A percentile compares a stretch with the other conserved stretches of the same genome.
Conservation (phyloP, 2,797 vertebrate species). For the Cossypha polioptera region DNA sequence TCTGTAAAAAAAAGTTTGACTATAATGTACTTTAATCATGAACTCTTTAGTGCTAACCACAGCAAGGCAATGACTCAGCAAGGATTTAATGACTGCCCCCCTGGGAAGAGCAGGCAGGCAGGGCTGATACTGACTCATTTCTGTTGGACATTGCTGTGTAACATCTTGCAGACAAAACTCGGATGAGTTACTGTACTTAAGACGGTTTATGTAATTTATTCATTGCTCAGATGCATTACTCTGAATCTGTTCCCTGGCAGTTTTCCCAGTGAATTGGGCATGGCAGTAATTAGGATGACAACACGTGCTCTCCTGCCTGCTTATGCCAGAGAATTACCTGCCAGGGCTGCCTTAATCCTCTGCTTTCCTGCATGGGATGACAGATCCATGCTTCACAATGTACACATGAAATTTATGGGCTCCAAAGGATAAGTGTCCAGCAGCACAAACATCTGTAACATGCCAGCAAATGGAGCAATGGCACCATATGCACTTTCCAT, state of each 20-base stretch:
- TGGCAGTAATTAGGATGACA: background rate
- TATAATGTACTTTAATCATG: background rate
- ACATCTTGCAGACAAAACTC: slow-evolving; percentile 7
- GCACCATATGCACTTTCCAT: background rate
- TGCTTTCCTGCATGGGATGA: background rate
- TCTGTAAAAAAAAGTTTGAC: background rate
- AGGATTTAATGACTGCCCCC: background rate
- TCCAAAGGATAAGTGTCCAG: background rate
- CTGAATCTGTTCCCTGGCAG: background rate
- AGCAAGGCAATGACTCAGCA: background rate
- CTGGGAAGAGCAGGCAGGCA: background rate
- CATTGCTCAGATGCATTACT: background rate
- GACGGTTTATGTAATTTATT: background rate
- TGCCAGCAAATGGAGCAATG: background rate
- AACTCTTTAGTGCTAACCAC: background rate
- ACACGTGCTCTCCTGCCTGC: background rate
- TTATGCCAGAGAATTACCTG: background rate
- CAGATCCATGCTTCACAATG: fast-evolving
- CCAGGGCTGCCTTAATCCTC: background rate
- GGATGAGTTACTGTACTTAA: background rate
- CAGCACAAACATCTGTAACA: background rate
- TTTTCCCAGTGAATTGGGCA: background rate
- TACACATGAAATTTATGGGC: background rate
- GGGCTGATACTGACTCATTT: background rate
- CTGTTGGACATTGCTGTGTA: background rate